A percentile compares a stretch with the other conserved stretches of the same genome.
These are phyloP conservation scores for Panthera tigris DNA, from an alignment of 2,113 vertebrate species.

Conservation along the genomic window DNA sequence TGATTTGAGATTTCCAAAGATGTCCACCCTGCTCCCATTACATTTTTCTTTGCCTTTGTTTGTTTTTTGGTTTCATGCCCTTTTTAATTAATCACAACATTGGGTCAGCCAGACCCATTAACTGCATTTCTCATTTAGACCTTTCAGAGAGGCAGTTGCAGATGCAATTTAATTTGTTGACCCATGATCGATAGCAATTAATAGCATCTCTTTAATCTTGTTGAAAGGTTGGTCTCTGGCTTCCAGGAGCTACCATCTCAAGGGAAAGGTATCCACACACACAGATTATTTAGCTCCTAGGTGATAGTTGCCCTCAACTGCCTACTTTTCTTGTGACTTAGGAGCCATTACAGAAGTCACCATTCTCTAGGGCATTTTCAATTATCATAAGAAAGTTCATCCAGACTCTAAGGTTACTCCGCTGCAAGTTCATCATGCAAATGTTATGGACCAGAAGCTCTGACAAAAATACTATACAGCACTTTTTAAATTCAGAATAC, in stretches of 20 bases:
- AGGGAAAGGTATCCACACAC: slow-evolving; percentile 72
- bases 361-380: not conserved
- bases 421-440: not conserved
- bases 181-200: slow-evolving; percentile 97
- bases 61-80: slow-evolving; percentile 81
- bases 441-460: not conserved
- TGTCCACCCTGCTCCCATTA: slow-evolving; percentile 25
- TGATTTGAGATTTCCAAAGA: slow-evolving; percentile 50
- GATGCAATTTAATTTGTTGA: slow-evolving; percentile 97
- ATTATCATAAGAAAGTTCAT: not conserved
- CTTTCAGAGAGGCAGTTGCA: slow-evolving; percentile 87
- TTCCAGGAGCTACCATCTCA: slow-evolving; percentile 80
- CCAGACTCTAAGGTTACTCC: not conserved
- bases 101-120: slow-evolving; percentile 90
- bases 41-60: slow-evolving; percentile 46
- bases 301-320: not conserved
- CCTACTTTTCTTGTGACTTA: not conserved
- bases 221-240: slow-evolving; percentile 90
- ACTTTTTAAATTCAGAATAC: slow-evolving; percentile 36
- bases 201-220: slow-evolving; percentile 95
- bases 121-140: slow-evolving; percentile 90
- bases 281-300: slow-evolving; percentile 49
- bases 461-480: not conserved
- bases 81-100: slow-evolving; percentile 93
- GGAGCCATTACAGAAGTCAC: not conserved